Evolutionary conservation across 1,140 invertebrate species (phyloP).

Genomic region (Apis florea): DNA sequence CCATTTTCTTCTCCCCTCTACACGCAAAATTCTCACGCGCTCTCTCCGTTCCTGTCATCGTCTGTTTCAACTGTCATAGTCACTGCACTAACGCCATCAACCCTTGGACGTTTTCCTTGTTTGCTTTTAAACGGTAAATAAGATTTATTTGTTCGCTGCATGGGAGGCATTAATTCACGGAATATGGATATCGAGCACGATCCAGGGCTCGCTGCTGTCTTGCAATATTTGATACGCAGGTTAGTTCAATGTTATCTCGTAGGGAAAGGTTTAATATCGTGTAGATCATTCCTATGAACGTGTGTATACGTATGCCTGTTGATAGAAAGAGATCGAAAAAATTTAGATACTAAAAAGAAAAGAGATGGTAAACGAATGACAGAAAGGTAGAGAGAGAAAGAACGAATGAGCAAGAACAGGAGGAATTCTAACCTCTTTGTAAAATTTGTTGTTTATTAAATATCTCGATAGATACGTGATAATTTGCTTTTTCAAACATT

Average conservation of each 20-base stretch:
- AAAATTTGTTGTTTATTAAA: not conserved
- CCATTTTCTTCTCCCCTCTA: not conserved
- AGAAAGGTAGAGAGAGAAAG: not conserved
- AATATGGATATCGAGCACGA: conserved; percentile 71
- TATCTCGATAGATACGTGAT: not conserved
- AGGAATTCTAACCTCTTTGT: conserved; percentile 40
- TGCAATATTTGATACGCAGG: conserved; percentile 79
- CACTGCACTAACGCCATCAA: conserved; percentile 42
- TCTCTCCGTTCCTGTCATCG: conserved; percentile 38
- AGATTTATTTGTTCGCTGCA: conserved; percentile 50
- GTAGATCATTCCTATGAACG: conserved; percentile 1
- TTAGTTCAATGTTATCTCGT: conserved; percentile 57
- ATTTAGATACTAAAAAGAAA: not conserved
- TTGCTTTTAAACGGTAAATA: conserved; percentile 53
- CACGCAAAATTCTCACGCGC: conserved; percentile 7
- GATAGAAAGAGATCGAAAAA: not conserved
- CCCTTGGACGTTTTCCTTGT: conserved; percentile 47
- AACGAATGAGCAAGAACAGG: not conserved
- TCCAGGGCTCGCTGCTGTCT: conserved; percentile 73
- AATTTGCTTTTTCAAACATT: not conserved
- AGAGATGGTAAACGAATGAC: not conserved
- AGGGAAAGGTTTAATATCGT: conserved; percentile 12
- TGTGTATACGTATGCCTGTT: not conserved
- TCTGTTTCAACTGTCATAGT: conserved; percentile 50
- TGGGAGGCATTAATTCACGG: conserved; percentile 66